Evolutionary conservation across 2,113 vertebrate genomes (phyloP).

Genomic region (Sylvietta virens): DNA sequence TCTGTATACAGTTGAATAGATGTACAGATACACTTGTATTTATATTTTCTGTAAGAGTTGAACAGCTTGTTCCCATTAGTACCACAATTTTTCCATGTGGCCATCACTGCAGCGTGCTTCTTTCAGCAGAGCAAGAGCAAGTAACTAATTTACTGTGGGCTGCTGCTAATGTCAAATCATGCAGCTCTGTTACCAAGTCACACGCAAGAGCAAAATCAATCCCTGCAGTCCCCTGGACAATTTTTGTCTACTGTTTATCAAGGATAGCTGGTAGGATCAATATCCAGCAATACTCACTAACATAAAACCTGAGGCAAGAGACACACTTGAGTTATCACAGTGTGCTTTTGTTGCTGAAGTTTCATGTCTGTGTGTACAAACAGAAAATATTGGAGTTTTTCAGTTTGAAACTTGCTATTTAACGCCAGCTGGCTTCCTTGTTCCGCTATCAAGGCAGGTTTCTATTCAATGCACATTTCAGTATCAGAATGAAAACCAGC

Average conservation of each 20-base stretch:
- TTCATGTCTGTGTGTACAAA: neutral
- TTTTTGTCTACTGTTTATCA: slow-evolving; percentile 17
- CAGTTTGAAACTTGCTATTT: neutral
- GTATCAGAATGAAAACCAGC: neutral
- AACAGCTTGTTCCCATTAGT: neutral
- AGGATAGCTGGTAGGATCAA: slow-evolving; percentile 1
- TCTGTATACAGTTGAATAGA: neutral
- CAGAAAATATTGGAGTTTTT: neutral
- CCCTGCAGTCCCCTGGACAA: neutral
- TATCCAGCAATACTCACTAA: neutral
- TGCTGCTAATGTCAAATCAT: neutral
- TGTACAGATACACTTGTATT: neutral
- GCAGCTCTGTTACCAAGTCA: neutral
- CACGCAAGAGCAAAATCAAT: slow-evolving; percentile 20
- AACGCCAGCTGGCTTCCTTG: neutral
- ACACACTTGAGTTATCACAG: neutral
- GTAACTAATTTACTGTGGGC: neutral
- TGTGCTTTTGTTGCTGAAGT: neutral
- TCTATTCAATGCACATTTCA: neutral
- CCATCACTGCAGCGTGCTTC: neutral
- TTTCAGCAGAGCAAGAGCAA: neutral
- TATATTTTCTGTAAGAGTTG: neutral
- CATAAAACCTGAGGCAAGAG: neutral
- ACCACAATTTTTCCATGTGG: neutral
- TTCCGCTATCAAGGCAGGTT: neutral